Evolutionary conservation across 2,797 vertebrate genomes (phyloP), one percentile per base, ranked within the genome.

Genomic region (Periophthalmus magnuspinnatus): DNA sequence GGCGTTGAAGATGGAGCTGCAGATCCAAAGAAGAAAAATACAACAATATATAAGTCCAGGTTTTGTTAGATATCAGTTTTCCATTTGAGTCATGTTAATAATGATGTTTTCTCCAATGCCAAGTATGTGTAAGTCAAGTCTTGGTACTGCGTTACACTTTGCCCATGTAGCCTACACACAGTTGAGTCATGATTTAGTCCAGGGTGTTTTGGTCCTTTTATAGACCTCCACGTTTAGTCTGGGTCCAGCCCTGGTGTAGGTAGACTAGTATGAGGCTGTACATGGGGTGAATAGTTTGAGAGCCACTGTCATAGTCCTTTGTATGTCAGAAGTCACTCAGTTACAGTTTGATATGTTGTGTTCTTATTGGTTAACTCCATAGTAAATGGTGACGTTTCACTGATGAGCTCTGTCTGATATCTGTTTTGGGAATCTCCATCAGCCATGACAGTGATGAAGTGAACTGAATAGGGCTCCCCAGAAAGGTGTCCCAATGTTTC

Each of bases 1-100:
- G 69, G 97, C 95, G 0, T 95, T 95, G 90, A 99, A 97, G 89
- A 97, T 94, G 81, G 97, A 96, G 90, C 97, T 99, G 92, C 54
- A 65, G 75, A 78, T 34, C 92, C 55, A 65, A 75, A 78, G 36
- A 69, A 22, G 47, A 65, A n/a, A 21, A 10, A 33, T 11, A 41
- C 7, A 8, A 10, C 10, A 17, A 34, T 61, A 19, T 38, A 38
- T 21, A 16, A 32, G 13, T 17, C 5, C 11, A 7, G 2, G 5
- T 33, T 33, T 14, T 58, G 28, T 17, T 17, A 19, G 14, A 59
- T 0, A 2, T 52, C 7, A 22, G n/a, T 21, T 22, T 13, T 17
- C 11, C 9, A 11, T 22, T 22, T 9, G 52, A 54, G 48, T 54
- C n/a, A 2, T 10, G 52, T 9, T 54, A 10, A 54, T 54, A 54